Percentiles rank a stretch among this genome's conserved stretches.
phyloP scores from a whole-genome alignment of 2,797 vertebrate genomes.

The Buceros bicornis region DNA sequence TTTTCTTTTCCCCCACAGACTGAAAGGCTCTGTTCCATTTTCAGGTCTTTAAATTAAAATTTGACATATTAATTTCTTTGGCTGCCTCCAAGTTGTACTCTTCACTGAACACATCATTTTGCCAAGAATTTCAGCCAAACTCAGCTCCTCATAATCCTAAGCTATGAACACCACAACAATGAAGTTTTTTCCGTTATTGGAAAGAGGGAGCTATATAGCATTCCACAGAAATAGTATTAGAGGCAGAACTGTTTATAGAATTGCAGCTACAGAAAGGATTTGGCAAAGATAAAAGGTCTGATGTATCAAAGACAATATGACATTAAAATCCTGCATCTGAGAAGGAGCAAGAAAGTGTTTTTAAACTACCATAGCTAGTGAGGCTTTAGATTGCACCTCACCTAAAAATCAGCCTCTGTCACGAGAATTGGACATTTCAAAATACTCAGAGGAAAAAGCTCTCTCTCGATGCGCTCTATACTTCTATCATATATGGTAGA shows the following conservation, averaged over 20 bases:
- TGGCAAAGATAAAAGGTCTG: background rate
- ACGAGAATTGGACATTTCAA: background rate
- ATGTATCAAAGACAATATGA: background rate
- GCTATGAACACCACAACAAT: conserved; percentile 58
- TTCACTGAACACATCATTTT: conserved; percentile 32
- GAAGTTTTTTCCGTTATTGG: background rate
- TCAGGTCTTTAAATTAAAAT: conserved; percentile 50
- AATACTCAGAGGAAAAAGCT: background rate
- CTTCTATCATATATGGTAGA: background rate
- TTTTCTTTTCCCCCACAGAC: background rate
- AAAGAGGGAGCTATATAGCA: background rate
- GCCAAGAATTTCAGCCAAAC: conserved; percentile 44
- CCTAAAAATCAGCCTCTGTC: background rate
- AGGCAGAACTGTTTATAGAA: background rate
- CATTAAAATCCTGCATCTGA: background rate
- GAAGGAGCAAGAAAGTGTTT: background rate
- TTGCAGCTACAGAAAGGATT: background rate
- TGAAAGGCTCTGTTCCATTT: background rate
- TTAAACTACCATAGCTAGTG: background rate
- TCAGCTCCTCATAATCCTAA: conserved; percentile 29
- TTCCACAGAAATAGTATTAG: background rate
- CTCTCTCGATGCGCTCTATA: background rate
- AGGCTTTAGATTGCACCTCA: background rate
- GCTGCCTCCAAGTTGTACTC: conserved; percentile 19
- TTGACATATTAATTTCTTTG: conserved; percentile 53